Conservation (phyloP, 2,888 invertebrate genomes). For the Disparrhopalites patrizii region DNA sequence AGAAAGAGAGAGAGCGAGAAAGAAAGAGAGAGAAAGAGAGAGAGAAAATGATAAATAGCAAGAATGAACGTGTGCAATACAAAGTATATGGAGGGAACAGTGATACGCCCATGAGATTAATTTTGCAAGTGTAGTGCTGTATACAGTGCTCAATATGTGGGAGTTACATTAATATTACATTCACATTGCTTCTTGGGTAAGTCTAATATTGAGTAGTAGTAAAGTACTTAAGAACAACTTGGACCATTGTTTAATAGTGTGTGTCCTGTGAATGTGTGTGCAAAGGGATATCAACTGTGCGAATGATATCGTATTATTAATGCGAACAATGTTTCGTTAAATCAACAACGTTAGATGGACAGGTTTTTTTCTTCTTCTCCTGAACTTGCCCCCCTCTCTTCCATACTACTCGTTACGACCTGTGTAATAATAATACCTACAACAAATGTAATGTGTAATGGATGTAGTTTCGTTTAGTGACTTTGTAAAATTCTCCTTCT, state of each 20-base stretch:
- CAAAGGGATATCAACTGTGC: constrained; percentile 15
- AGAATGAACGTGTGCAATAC: background rate
- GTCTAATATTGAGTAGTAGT: background rate
- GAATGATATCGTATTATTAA: constrained; percentile 32
- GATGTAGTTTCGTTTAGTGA: constrained; percentile 30
- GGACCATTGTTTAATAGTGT: background rate
- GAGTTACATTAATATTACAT: too few relatives aligned
- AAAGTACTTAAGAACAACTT: background rate
- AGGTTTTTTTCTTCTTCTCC: constrained; percentile 31
- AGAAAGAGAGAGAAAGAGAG: background rate
- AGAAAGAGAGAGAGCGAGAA: background rate
- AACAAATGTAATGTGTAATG: constrained; percentile 29
- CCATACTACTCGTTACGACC: constrained; percentile 8
- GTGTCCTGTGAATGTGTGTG: background rate
- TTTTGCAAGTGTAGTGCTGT: constrained; percentile 28
- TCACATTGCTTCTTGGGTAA: too few relatives aligned
- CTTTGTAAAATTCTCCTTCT: constrained; percentile 14
- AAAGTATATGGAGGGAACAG: constrained; percentile 24
- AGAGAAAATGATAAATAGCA: background rate
- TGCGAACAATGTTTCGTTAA: constrained; percentile 34
- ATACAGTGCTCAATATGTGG: background rate
- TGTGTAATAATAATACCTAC: constrained; percentile 24
- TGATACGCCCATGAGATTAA: constrained; percentile 38
- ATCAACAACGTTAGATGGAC: constrained; percentile 33
- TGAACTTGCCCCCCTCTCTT: constrained; percentile 8